Evolutionary conservation across 2,888 invertebrate genomes (phyloP).

Genomic region (Catonia carolina): DNA sequence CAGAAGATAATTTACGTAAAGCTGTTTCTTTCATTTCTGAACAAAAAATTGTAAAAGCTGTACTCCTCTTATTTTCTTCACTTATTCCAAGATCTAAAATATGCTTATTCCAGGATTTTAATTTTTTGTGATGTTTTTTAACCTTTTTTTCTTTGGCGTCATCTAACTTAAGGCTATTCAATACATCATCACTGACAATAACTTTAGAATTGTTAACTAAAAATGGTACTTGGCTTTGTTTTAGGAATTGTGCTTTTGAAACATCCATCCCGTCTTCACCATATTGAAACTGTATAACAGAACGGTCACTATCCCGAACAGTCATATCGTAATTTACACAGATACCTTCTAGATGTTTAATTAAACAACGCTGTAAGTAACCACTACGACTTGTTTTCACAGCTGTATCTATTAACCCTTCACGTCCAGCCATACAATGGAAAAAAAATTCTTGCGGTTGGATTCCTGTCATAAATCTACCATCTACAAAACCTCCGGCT

Average conservation of each 20-base stretch:
- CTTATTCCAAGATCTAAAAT: conserved; percentile 40
- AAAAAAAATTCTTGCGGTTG: conserved; percentile 97
- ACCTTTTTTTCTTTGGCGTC: conserved; percentile 48
- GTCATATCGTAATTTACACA: conserved; percentile 88
- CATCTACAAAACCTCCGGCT: conserved; percentile 94
- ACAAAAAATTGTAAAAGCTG: conserved; percentile 58
- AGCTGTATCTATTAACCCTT: conserved; percentile 98
- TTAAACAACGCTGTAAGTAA: conserved; percentile 92
- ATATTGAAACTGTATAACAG: conserved; percentile 86
- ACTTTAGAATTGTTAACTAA: conserved; percentile 62
- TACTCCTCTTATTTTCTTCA: conserved; percentile 46
- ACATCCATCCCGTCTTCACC: conserved; percentile 94
- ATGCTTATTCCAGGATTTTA: conserved; percentile 56
- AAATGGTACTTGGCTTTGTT: conserved; percentile 66
- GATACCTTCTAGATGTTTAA: conserved; percentile 97
- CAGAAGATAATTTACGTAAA: conserved; percentile 40
- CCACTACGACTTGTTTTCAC: conserved; percentile 99
- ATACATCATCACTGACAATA: conserved; percentile 38
- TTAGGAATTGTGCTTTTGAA: conserved; percentile 76
- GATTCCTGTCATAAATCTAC: conserved; percentile 97
- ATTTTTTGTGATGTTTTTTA: conserved; percentile 51
- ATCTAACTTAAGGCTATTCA: conserved; percentile 46
- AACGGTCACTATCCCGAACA: conserved; percentile 90
- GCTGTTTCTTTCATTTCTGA: conserved; percentile 45
- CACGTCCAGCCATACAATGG: conserved; percentile 99